Percentiles rank a stretch among this genome's conserved stretches.
Evolutionary conservation across 1,140 invertebrate species (phyloP).

Genomic region (Augochlora pura): DNA sequence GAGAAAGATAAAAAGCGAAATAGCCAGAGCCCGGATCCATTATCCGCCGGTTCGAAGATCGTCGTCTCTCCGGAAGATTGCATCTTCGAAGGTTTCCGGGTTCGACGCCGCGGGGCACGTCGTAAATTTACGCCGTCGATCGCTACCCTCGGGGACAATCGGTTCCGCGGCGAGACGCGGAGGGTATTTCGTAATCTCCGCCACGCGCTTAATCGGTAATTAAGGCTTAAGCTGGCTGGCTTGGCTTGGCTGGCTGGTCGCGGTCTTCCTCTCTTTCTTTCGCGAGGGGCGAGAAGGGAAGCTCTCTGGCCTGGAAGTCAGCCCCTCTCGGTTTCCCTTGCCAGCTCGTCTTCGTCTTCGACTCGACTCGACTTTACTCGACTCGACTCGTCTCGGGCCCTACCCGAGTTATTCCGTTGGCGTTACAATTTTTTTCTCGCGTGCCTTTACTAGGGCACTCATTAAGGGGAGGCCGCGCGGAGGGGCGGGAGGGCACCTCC

Average conservation of each 20-base stretch:
- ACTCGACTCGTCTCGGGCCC: background rate
- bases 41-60: background rate
- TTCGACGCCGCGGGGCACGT: background rate
- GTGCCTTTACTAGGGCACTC: constrained; percentile 52
- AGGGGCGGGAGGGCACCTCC: too few relatives aligned
- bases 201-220: constrained; percentile 58
- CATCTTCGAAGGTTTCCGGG: constrained; percentile 13
- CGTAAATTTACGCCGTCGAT: constrained; percentile 36
- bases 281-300: too few relatives aligned
- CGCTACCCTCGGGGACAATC: constrained; percentile 19
- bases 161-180: constrained; percentile 3
- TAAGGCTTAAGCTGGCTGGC: constrained; percentile 47
- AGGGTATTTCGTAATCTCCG: constrained; percentile 52
- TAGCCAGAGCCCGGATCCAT: constrained; percentile 3
- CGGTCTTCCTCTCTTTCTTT: background rate
- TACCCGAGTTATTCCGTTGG: constrained; percentile 35
- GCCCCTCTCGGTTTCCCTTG: background rate
- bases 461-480: constrained; percentile 53
- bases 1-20: too few relatives aligned
- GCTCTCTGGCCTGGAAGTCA: too few relatives aligned
- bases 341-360: background rate
- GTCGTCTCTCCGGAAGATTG: background rate
- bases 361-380: too few relatives aligned
- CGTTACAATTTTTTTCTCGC: constrained; percentile 59
- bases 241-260: background rate